Base-by-base conservation (phyloP, 2,888 invertebrate species). In the Ernsta delagoae region DNA sequence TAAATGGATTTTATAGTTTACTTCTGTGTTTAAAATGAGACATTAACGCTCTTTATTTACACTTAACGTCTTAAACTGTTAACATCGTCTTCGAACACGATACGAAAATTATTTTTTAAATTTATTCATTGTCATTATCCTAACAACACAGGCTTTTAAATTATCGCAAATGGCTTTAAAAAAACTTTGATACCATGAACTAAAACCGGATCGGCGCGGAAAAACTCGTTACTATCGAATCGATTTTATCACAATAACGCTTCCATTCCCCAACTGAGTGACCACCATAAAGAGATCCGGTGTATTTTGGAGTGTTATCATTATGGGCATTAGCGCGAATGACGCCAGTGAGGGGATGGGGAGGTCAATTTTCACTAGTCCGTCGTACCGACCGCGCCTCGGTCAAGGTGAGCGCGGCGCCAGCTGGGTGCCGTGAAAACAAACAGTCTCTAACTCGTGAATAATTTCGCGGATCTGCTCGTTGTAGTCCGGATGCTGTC, bases 401-500 rank as follows among this genome's bases (percentile, higher is more conserved):
- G 87, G 87, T 89, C 90, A 92, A 92, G 90, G 92, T 89, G 81
- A 87, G 72, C 73, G 64, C 74, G 83, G 84, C 87, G 87, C 85
- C 88, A 75, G 78, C 60, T 74, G 73, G 80, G 79, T 82, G 83
- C 82, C 79, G 80, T 73, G 78, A 83, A 88, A 85, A 86, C 87
- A 90, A 86, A 85, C 82, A 82, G 79, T 81, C 73, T 72, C 70
- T 74, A 75, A 80, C 80, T 80, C 76, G 75, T 78, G 79, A 83
- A 82, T 83, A 78, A 83, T 82, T 81, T 77, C 57, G 70, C 75
- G 78, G 80, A 79, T 82, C 79, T 81, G 81, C 77, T 75, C 75
- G 5, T 36, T 3, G 76, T 72, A 79, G 79, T 83, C 76, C 73
- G 75, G 78, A 79, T 78, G 75, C 75, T 78, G 73, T 70, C 73